Evolutionary conservation across 2,113 vertebrate species (phyloP).

Genomic region (Melanerpes formicivorus): DNA sequence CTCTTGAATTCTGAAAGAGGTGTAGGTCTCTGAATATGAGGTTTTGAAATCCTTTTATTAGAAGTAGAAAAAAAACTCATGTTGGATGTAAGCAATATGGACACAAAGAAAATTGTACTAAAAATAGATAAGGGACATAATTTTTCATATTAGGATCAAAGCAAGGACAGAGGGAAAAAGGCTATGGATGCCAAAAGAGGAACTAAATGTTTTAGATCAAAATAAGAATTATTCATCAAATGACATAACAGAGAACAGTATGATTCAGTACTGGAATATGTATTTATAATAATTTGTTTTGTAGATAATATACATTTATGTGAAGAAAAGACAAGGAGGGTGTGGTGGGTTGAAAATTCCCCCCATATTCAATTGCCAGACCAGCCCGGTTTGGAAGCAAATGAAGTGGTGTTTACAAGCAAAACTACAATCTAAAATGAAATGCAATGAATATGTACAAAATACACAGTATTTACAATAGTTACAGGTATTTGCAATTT

Average conservation of each 20-base stretch:
- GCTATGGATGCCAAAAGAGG: accelerated
- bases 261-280: neutral
- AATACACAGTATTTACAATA: too few relatives aligned
- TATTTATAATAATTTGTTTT: neutral
- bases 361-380: too few relatives aligned
- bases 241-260: neutral
- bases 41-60: neutral
- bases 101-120: neutral
- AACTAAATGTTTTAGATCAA: neutral
- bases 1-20: neutral
- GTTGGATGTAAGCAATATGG: neutral
- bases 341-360: too few relatives aligned
- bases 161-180: neutral
- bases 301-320: neutral
- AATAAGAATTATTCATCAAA: neutral
- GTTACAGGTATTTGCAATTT: too few relatives aligned
- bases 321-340: neutral
- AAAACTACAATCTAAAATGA: too few relatives aligned
- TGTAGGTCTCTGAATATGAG: neutral
- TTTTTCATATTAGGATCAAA: neutral
- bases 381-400: too few relatives aligned
- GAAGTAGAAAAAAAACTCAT: neutral
- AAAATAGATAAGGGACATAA: neutral
- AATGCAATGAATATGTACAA: too few relatives aligned
- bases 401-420: too few relatives aligned